Base-by-base conservation (phyloP, 2,113 vertebrate genomes). In the Muntiacus reevesi region DNA sequence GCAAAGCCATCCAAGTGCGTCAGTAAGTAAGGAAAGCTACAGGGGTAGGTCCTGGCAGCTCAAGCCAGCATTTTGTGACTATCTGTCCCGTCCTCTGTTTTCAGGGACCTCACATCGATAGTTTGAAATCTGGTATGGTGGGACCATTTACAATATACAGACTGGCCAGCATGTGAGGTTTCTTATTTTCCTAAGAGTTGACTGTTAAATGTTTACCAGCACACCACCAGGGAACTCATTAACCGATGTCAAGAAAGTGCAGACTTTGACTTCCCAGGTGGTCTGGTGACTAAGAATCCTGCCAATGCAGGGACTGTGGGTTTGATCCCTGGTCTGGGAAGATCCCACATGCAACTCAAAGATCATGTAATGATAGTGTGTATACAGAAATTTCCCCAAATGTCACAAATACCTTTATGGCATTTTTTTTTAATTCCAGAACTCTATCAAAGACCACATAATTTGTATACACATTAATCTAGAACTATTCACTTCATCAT, bases 1-100 rank as follows among this genome's bases (percentile, higher is more conserved):
- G 99, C 62, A 99, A 99, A 98, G 99, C 99, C 95, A 98, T 99
- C 97, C 99, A 99, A 98, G 99, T 99, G 89, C 99, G 99, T 78
- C 99, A 99, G 99, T 99, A 99, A 99, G 99, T 99, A 98, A 45
- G 36, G 79, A 28, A 12, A 43, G 43, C 54, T 27, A 12, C 64
- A 3, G 1, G 4, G 45, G 55, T 40, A 25, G 7, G 27, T 83
- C 30, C 27, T 19, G 82, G 45, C 25, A 47, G 40, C 3, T 14
- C 4, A 2, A 5, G 55, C 30, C 12, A 52, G 76, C 10, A 7
- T 36, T 21, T 7, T 5, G 27, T 36, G 54, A 2, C 13, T 21
- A 2, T 54, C 14, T 87, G 27, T 60, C 60, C 33, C 3, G 13
- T 14, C 1, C 23, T 74, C 27, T 33, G 17, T 11, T 6, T 28